Base-by-base conservation (phyloP, 2,888 invertebrate genomes). In the Dasysyrphus tricinctus region DNA sequence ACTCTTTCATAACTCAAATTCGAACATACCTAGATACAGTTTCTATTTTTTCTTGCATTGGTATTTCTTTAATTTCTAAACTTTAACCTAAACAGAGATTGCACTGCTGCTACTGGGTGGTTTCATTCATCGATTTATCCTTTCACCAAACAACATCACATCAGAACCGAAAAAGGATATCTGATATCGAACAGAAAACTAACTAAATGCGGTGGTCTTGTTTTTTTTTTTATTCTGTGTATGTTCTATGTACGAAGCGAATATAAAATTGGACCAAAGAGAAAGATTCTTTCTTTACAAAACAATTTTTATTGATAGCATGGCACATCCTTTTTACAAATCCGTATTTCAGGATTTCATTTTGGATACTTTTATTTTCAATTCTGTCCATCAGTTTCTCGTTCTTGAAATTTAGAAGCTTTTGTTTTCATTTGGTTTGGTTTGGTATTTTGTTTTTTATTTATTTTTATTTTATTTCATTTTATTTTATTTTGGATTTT, bases 261-360 rank as follows among this genome's bases (percentile, higher is more conserved):
- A 12, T 8, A 39, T 14, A 37, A 49, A 49, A 19, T 34, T 16
- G 8, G 32, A 19, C 34, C 6, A 34, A 34, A 54, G 59, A 59
- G 39, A 80, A 29, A 80, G 67, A 70, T 74, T 78, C 81, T 74
- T 86, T 81, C 85, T 73, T 81, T 78, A 32, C 63, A 70, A 86
- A 86, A 86, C 81, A 86, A 86, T 86, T 86, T 86, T 86, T 86
- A 81, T 81, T 86, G 85, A 86, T 78, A 78, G 85, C 81, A 74
- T 78, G 81, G 85, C 81, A 74, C 51, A 69, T 86, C 85, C 85
- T 86, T 86, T 86, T 81, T 81, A 63, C 74, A 78, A 86, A 78
- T 81, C 78, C 84, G 77, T 70, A 75, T 78, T 78, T 81, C 74
- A 74, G 78, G 78, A 80, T 80, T 80, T 77, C 59, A 37, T 54